Conservation (phyloP, 2,888 invertebrate species). For the Heliconius aoede region DNA sequence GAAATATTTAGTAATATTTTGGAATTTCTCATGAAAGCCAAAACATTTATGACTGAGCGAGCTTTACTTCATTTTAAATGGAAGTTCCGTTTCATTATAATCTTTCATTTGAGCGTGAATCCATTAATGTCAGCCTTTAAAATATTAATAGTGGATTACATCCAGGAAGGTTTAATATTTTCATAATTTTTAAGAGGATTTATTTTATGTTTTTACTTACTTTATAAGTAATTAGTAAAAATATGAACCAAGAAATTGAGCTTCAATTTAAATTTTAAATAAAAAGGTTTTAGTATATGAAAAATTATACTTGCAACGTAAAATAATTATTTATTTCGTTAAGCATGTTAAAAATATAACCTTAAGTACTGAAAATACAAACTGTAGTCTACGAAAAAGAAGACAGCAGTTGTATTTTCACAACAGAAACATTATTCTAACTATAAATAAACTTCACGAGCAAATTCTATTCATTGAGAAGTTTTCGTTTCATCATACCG, state of each 20-base stretch:
- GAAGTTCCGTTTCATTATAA: conserved; percentile 19
- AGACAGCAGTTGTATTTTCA: background rate
- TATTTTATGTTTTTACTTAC: background rate
- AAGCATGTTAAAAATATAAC: no score
- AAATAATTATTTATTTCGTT: no score
- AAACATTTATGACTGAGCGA: conserved; percentile 17
- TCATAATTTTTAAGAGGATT: background rate
- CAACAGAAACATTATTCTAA: background rate
- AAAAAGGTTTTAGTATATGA: background rate
- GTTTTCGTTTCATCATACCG: background rate
- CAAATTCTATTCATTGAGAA: background rate
- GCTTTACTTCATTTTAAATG: conserved; percentile 12
- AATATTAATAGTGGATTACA: background rate
- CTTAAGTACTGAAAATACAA: background rate
- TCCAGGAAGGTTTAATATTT: background rate
- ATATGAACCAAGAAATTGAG: background rate
- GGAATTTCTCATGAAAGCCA: background rate
- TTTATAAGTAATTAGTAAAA: background rate
- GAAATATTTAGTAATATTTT: background rate
- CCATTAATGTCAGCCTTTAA: conserved; percentile 4
- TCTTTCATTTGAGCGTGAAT: conserved; percentile 7
- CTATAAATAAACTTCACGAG: conserved; percentile 7
- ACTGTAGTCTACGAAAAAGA: no score
- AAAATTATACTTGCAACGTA: background rate
- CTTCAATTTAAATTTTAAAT: background rate